Percentiles rank a stretch among this genome's conserved stretches.
Conservation (phyloP, 2,113 vertebrate species). For the Trichechus manatus region DNA sequence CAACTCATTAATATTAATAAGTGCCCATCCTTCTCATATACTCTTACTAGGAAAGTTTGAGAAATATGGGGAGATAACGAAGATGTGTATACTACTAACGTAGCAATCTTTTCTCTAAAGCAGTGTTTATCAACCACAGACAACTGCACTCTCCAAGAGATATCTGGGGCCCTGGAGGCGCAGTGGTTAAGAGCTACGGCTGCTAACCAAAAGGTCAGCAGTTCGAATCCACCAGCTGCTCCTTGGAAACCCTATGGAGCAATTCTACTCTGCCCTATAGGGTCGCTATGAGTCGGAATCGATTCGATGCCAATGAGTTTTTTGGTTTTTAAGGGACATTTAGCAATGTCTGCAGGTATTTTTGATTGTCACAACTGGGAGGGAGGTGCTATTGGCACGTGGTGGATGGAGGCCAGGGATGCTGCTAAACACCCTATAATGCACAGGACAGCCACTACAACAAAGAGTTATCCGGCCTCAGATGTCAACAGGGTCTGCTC, state of each 20-base stretch:
- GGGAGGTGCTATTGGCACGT: background rate
- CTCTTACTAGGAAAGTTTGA: conserved; percentile 8
- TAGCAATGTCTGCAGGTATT: background rate
- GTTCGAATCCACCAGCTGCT: too few relatives aligned
- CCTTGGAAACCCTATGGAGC: too few relatives aligned
- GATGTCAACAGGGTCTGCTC: background rate
- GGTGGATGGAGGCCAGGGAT: background rate
- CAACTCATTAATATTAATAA: background rate
- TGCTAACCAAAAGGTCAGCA: too few relatives aligned
- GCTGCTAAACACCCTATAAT: background rate
- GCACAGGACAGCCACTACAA: background rate
- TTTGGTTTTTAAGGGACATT: background rate
- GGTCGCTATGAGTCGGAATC: too few relatives aligned
- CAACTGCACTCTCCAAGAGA: background rate
- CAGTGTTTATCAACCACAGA: background rate
- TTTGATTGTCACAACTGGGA: background rate
- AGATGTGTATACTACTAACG: background rate
- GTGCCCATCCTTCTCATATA: background rate
- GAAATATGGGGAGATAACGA: background rate
- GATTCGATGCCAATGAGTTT: too few relatives aligned
- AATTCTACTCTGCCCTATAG: too few relatives aligned
- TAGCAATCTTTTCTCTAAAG: background rate
- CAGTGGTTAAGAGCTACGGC: too few relatives aligned
- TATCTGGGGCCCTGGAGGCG: too few relatives aligned
- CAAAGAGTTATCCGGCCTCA: background rate